Percentiles rank a stretch among this genome's conserved stretches.
phyloP scores from a whole-genome alignment of 2,113 vertebrate species.

The Echinops telfairi region DNA sequence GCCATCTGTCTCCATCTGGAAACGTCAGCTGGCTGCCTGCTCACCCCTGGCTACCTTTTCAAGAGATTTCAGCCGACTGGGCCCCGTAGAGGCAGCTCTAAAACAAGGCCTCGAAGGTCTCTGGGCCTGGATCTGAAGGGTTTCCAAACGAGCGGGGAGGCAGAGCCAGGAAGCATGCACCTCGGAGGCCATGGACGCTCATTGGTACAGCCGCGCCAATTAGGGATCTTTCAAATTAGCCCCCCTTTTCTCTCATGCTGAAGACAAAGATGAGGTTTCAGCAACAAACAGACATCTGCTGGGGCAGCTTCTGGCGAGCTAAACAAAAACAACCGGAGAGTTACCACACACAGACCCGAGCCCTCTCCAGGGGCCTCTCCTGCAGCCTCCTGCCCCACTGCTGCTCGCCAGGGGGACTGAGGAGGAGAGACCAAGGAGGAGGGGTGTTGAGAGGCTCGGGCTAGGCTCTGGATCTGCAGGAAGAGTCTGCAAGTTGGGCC shows the following conservation, averaged over 20 bases:
- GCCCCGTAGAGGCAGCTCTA: constrained; percentile 66
- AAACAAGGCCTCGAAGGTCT: constrained; percentile 77
- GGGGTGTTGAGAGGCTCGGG: background rate
- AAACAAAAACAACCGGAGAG: constrained; percentile 62
- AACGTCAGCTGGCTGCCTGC: constrained; percentile 46
- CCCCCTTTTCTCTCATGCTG: constrained; percentile 56
- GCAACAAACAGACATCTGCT: constrained; percentile 76
- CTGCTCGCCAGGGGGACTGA: background rate
- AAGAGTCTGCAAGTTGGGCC: background rate
- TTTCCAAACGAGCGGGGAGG: constrained; percentile 53
- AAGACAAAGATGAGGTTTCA: constrained; percentile 71
- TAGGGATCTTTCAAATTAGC: constrained; percentile 69
- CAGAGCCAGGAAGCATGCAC: constrained; percentile 19
- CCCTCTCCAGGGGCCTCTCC: background rate
- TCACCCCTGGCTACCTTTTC: constrained; percentile 72
- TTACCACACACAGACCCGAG: constrained; percentile 18
- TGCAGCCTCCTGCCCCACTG: background rate
- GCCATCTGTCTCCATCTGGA: constrained; percentile 43
- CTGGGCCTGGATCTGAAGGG: constrained; percentile 41
- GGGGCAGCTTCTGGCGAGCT: constrained; percentile 58
- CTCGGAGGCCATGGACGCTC: constrained; percentile 56
- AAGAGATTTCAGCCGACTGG: constrained; percentile 69
- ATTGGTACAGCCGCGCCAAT: constrained; percentile 28
- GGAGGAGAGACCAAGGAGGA: background rate
- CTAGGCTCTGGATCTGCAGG: background rate